Evolutionary conservation across 2,888 invertebrate species (phyloP).

Genomic region (Euplexia lucipara): DNA sequence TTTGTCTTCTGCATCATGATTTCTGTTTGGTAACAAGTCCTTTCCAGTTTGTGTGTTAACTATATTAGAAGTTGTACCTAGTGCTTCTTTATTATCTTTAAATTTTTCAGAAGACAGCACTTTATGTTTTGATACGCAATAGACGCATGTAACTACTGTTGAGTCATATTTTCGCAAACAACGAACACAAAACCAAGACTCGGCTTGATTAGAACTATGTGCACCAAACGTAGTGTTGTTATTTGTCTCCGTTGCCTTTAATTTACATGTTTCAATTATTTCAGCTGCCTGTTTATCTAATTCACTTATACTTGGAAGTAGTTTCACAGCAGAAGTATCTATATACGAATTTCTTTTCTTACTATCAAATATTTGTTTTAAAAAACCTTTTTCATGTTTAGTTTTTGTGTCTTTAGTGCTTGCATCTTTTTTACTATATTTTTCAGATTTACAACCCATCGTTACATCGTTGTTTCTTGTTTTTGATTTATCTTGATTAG

Average conservation of each 20-base stretch:
- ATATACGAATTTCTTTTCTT: conserved; percentile 82
- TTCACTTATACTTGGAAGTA: conserved; percentile 94
- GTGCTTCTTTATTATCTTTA: conserved; percentile 38
- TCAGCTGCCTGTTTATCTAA: conserved; percentile 95
- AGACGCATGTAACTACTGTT: conserved; percentile 76
- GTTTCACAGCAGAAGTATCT: conserved; percentile 87
- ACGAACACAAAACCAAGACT: conserved; percentile 81
- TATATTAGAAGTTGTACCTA: conserved; percentile 63
- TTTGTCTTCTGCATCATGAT: conserved; percentile 82
- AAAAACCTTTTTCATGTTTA: conserved; percentile 89
- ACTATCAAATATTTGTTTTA: conserved; percentile 88
- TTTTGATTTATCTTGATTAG: conserved; percentile 49
- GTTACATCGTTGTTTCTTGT: conserved; percentile 53
- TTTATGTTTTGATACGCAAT: conserved; percentile 73
- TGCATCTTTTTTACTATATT: conserved; percentile 75
- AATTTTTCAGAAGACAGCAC: conserved; percentile 36
- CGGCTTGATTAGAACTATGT: conserved; percentile 59
- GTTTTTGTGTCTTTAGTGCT: conserved; percentile 75
- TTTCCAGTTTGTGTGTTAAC: conserved; percentile 75
- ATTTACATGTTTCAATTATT: conserved; percentile 91
- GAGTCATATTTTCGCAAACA: conserved; percentile 82
- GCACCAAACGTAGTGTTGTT: conserved; percentile 44
- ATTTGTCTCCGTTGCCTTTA: conserved; percentile 74
- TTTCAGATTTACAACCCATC: conserved; percentile 74
- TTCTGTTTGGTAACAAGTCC: conserved; percentile 52